Evolutionary conservation across 1,140 invertebrate species (phyloP), one percentile per base, ranked within the genome.

Genomic region (Drosophila sturtevanti): DNA sequence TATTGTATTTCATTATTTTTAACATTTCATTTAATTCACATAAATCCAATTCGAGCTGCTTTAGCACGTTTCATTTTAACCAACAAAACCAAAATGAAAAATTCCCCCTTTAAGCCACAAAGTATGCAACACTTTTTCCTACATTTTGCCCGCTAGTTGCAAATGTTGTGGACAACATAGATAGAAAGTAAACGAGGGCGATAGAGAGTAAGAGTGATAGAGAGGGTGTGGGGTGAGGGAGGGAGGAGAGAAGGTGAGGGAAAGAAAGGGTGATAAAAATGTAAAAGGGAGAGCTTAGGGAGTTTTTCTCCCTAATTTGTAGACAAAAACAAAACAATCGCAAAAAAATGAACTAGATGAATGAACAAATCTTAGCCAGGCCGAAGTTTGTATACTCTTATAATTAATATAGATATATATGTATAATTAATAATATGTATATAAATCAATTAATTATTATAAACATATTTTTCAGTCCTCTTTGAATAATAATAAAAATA

Each of bases 31-130:
- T 54, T 37, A 4, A 18, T 56, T 61, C 24, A 24, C 37, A 34
- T 11, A 62, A 80, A 81, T 77, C 52, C 48, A 51, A 63, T 86
- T 75, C 48, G 52, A 75, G 69, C 79, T 78, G 54, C 72, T 81
- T 86, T 78, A 78, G 74, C 79, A 78, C 79, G 82, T 81, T 56
- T 56, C n/a, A 59, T 71, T 66, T 37, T 68, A 86, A 82, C 81
- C 81, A 35, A 71, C 51, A 37, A 68, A 87, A 69, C 63, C 67
- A 78, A 85, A 82, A 16, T 16, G 9, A 48, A 48, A 48, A 48
- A 81, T 72, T 44, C 7, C 54, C 54, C 62, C 62, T 34, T 5
- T 51, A 67, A 61, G 74, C 82, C 81, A 54, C 74, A 81, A 85
- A 85, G 81, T 80, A 86, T 73, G 82, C 67, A 81, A 76, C 59